phyloP scores from a whole-genome alignment of 2,888 invertebrate species.

The Drosophila nr. fundita region DNA sequence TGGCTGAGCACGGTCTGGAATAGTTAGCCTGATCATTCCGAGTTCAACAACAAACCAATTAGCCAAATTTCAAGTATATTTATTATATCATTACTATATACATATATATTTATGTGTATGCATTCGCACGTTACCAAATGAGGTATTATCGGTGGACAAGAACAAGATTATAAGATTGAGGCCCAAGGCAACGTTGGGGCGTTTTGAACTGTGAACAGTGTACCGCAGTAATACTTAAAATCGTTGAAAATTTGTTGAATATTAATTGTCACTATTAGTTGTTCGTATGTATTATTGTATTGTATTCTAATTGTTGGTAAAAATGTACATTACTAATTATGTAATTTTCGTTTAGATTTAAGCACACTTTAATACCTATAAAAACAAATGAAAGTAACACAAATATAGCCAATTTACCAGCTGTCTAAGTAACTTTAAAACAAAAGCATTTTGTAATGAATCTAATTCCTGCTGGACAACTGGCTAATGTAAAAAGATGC shows the following conservation, averaged over 20 bases:
- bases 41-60: constrained; percentile 50
- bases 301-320: constrained; percentile 63
- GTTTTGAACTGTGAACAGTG: constrained; percentile 37
- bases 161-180: constrained; percentile 25
- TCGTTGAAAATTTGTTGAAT: constrained; percentile 48
- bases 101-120: constrained; percentile 23
- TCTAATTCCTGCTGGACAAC: constrained; percentile 30
- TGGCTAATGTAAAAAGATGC: constrained; percentile 9
- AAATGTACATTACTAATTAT: constrained; percentile 57
- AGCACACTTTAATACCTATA: constrained; percentile 23
- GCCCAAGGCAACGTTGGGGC: constrained; percentile 30
- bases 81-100: constrained; percentile 54
- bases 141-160: constrained; percentile 55
- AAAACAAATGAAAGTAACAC: constrained; percentile 24
- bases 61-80: constrained; percentile 72
- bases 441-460: constrained; percentile 34
- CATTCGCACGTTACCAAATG: constrained; percentile 66
- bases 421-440: constrained; percentile 34
- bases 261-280: constrained; percentile 57
- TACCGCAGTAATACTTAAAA: constrained; percentile 47
- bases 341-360: constrained; percentile 53
- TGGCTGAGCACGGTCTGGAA: constrained; percentile 62
- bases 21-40: constrained; percentile 39
- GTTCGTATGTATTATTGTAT: constrained; percentile 51
- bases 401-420: constrained; percentile 50